A percentile compares a stretch with the other conserved stretches of the same genome.
phyloP scores from a whole-genome alignment of 2,888 invertebrate genomes.

The Aricia artaxerxes region DNA sequence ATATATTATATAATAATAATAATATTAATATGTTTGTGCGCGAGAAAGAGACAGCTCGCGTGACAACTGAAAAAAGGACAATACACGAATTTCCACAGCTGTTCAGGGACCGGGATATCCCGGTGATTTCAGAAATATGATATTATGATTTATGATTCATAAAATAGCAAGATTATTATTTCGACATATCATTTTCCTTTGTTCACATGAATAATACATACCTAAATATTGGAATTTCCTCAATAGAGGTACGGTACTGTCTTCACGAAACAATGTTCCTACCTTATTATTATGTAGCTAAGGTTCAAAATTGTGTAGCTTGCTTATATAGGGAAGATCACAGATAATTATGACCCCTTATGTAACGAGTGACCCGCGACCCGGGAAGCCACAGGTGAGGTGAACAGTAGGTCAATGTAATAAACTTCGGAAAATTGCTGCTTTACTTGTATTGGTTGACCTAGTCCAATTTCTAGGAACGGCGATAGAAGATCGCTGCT shows the following conservation, averaged over 20 bases:
- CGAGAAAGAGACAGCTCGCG: too few relatives aligned
- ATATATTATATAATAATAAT: too few relatives aligned
- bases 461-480: not conserved
- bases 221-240: not conserved
- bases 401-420: not conserved
- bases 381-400: conserved; percentile 3
- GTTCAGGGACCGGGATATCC: too few relatives aligned
- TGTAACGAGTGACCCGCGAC: not conserved
- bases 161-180: not conserved
- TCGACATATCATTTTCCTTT: not conserved
- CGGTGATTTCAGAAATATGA: too few relatives aligned
- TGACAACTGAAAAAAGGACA: too few relatives aligned
- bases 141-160: not conserved
- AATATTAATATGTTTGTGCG: too few relatives aligned
- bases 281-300: not conserved
- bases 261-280: not conserved
- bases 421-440: not conserved
- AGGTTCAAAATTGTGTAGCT: not conserved
- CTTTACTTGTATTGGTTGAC: not conserved
- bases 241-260: not conserved
- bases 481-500: not conserved
- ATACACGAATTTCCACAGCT: too few relatives aligned
- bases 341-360: conserved; percentile 5
- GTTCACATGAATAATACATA: conserved; percentile 2
- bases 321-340: not conserved